Evolutionary conservation across 1,140 invertebrate genomes (phyloP).

Genomic region (Doryteuthis pealeii): DNA sequence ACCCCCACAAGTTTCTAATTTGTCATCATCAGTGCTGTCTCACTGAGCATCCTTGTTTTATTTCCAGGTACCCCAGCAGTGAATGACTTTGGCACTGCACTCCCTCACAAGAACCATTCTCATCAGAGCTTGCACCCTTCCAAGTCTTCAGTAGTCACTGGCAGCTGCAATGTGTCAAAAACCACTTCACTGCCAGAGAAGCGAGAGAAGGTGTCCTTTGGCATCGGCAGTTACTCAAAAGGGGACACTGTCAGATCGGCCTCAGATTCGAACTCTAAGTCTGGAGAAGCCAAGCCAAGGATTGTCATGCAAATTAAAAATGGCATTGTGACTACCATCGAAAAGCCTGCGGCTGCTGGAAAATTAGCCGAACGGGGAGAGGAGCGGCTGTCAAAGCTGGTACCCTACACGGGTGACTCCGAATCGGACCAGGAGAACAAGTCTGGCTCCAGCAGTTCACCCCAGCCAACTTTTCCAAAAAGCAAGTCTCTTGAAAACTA

Average conservation of each 20-base stretch:
- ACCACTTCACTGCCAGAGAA: slow-evolving; percentile 35
- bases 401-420: slow-evolving; percentile 56
- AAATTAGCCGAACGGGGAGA: slow-evolving; percentile 30
- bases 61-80: background rate
- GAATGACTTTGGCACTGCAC: background rate
- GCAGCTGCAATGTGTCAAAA: background rate
- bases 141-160: slow-evolving; percentile 6
- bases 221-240: slow-evolving; percentile 28
- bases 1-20: too few species aligned
- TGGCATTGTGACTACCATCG: slow-evolving; percentile 49
- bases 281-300: slow-evolving; percentile 35
- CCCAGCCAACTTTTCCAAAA: background rate
- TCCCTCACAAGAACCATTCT: background rate
- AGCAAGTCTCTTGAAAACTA: background rate
- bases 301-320: slow-evolving; percentile 59
- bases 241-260: slow-evolving; percentile 11
- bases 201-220: slow-evolving; percentile 48
- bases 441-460: background rate
- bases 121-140: background rate
- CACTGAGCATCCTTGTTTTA: background rate
- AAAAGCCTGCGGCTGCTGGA: slow-evolving; percentile 48
- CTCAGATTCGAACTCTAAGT: slow-evolving; percentile 29
- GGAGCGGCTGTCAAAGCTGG: slow-evolving; percentile 35
- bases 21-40: background rate
- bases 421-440: slow-evolving; percentile 47